Evolutionary conservation across 2,797 vertebrate species (phyloP).

Genomic region (Nasua narica): DNA sequence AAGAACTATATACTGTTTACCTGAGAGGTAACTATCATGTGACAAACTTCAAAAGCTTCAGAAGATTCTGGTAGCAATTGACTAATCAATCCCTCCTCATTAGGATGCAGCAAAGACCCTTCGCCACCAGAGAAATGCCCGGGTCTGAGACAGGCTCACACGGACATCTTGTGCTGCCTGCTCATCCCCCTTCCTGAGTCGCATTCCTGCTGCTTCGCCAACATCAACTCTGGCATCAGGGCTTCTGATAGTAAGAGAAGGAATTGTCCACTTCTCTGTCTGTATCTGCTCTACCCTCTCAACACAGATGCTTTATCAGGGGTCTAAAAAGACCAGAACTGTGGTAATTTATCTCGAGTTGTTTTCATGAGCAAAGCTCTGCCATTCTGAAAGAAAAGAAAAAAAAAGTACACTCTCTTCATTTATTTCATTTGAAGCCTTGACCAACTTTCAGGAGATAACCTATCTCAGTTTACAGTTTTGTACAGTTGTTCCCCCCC

Average conservation of each 20-base stretch:
- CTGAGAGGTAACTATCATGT: neutral
- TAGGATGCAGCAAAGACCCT: neutral
- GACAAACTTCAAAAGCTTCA: neutral
- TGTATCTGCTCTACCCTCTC: neutral
- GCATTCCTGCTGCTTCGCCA: neutral
- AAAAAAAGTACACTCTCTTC: neutral
- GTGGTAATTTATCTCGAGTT: neutral
- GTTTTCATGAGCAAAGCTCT: conserved; percentile 16
- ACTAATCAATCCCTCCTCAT: neutral
- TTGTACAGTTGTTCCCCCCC: neutral
- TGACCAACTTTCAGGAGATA: neutral
- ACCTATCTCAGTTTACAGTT: neutral
- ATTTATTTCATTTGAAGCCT: conserved; percentile 2
- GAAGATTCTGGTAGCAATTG: neutral
- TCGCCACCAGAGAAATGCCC: neutral
- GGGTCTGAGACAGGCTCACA: neutral
- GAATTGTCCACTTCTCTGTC: neutral
- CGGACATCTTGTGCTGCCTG: neutral
- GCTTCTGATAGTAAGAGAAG: neutral
- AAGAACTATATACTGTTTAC: neutral
- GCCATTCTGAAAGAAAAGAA: neutral
- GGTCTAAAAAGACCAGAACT: neutral
- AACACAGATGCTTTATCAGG: neutral
- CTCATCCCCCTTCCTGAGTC: neutral
- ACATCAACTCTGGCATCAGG: neutral